Conservation (phyloP, 2,888 invertebrate genomes). For the Thalpophila matura region DNA sequence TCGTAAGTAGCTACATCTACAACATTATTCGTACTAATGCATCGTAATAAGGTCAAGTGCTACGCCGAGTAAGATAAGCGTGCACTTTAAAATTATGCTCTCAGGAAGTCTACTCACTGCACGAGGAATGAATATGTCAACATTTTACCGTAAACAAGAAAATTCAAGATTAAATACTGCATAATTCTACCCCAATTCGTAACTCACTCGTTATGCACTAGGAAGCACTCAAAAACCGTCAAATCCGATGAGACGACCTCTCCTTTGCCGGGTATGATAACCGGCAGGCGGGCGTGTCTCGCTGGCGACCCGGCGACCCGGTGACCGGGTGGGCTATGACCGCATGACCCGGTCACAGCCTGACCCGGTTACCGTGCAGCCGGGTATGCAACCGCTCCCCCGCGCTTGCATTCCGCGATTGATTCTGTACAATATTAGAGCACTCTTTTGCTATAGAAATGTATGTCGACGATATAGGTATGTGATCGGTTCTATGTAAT, state of each 20-base stretch:
- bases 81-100: background rate
- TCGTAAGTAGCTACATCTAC: background rate
- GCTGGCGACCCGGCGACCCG: constrained; percentile 67
- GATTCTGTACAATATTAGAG: constrained; percentile 71
- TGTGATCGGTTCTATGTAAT: constrained; percentile 22
- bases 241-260: constrained; percentile 62
- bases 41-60: background rate
- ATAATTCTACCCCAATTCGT: constrained; percentile 28
- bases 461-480: constrained; percentile 45
- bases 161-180: constrained; percentile 18
- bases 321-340: constrained; percentile 67
- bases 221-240: constrained; percentile 63
- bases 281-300: constrained; percentile 64
- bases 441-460: constrained; percentile 55
- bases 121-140: constrained; percentile 1
- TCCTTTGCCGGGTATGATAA: constrained; percentile 49
- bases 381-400: constrained; percentile 68
- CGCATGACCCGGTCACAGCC: constrained; percentile 83
- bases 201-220: constrained; percentile 58
- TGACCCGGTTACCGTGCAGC: constrained; percentile 78
- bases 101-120: background rate
- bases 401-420: constrained; percentile 77
- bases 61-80: background rate
- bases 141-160: background rate
- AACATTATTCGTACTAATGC: background rate